Evolutionary conservation across 2,113 vertebrate genomes (phyloP).

Genomic region (Chauna torquata): DNA sequence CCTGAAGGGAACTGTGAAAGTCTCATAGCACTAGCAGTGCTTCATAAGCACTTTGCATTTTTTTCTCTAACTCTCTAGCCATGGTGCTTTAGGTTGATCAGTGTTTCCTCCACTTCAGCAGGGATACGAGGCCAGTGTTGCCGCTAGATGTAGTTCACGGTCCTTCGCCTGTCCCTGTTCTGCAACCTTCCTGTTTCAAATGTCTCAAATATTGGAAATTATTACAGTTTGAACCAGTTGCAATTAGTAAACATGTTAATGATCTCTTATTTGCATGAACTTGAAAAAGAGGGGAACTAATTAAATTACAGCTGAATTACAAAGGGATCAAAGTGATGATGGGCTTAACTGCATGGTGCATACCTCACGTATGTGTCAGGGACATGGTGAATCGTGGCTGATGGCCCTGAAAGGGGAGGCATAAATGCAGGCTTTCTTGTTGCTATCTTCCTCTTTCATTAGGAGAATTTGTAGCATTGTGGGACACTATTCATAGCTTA

Average conservation of each 20-base stretch:
- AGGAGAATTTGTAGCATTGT: neutral
- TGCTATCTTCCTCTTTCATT: neutral
- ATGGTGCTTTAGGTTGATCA: neutral
- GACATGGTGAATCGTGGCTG: neutral
- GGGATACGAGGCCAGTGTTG: rapidly evolving
- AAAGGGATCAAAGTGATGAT: neutral
- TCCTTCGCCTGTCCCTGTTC: neutral
- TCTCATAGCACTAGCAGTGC: neutral
- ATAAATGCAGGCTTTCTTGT: neutral
- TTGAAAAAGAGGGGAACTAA: neutral
- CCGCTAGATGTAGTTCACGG: neutral
- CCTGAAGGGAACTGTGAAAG: neutral
- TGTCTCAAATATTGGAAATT: no score
- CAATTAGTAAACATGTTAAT: neutral
- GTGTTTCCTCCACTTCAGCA: neutral
- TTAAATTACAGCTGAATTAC: neutral
- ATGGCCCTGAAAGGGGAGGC: neutral
- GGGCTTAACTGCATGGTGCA: neutral
- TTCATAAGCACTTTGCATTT: neutral
- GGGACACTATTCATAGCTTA: neutral
- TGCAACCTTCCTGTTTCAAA: neutral
- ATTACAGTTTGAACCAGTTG: neutral
- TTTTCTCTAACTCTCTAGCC: neutral
- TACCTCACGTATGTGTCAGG: neutral
- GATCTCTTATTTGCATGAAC: neutral